Evolutionary conservation across 2,888 invertebrate species (phyloP).

Genomic region (Neocrepidodera transversa): DNA sequence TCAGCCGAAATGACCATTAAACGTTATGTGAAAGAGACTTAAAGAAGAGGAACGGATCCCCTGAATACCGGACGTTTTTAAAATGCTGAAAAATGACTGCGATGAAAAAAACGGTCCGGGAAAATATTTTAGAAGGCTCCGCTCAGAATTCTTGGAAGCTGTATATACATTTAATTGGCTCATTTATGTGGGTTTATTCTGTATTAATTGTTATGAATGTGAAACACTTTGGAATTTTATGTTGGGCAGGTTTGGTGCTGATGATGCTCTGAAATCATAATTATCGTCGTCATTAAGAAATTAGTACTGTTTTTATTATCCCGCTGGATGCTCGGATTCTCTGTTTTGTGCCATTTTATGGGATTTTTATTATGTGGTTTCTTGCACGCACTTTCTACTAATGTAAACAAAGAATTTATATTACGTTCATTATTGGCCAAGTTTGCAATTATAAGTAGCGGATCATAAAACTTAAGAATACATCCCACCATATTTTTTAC

Average conservation of each 20-base stretch:
- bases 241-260: slow-evolving; percentile 19
- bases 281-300: slow-evolving; percentile 24
- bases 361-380: slow-evolving; percentile 8
- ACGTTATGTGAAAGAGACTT: background rate
- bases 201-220: slow-evolving; percentile 33
- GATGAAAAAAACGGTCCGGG: slow-evolving; percentile 10
- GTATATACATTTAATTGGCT: slow-evolving; percentile 34
- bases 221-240: slow-evolving; percentile 28
- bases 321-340: background rate
- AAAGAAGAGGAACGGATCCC: background rate
- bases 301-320: slow-evolving; percentile 15
- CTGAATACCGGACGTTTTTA: slow-evolving; percentile 20
- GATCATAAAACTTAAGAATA: background rate
- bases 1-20: slow-evolving; percentile 23
- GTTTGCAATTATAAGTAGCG: background rate
- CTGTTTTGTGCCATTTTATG: slow-evolving; percentile 14
- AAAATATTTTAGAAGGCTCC: slow-evolving; percentile 20
- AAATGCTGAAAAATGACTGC: slow-evolving; percentile 24
- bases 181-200: slow-evolving; percentile 30
- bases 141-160: slow-evolving; percentile 24
- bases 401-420: background rate
- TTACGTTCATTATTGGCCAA: background rate
- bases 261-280: slow-evolving; percentile 24
- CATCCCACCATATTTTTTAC: no score
- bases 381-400: slow-evolving; percentile 1